phyloP scores from a whole-genome alignment of 2,888 invertebrate genomes.

The Eueremaeus valkanovi region DNA sequence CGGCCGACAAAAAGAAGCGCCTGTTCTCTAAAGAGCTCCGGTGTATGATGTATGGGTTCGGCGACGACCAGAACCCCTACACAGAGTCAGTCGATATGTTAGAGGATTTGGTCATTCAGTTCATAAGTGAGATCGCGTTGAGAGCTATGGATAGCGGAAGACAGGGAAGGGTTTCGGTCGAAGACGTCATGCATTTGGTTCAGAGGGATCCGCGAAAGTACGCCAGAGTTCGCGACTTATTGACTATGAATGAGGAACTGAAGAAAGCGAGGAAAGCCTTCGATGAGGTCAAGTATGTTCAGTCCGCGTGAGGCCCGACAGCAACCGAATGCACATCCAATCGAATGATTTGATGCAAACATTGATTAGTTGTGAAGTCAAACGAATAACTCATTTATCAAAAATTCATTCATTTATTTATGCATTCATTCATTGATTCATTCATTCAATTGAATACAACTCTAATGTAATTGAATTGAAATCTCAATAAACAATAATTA shows the following conservation, averaged over 20 bases:
- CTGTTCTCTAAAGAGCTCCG: conserved; percentile 85
- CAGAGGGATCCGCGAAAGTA: conserved; percentile 94
- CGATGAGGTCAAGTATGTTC: conserved; percentile 93
- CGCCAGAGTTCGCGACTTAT: conserved; percentile 90
- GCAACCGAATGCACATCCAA: neutral
- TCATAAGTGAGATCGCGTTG: conserved; percentile 83
- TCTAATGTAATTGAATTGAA: neutral
- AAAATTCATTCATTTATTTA: too few species aligned
- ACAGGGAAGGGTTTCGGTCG: conserved; percentile 93
- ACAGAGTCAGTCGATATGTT: conserved; percentile 96
- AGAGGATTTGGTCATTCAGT: conserved; percentile 96
- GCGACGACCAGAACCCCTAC: conserved; percentile 98
- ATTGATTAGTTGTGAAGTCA: too few species aligned
- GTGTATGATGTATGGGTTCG: conserved; percentile 99
- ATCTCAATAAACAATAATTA: too few species aligned
- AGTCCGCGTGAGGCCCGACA: too few species aligned
- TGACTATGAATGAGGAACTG: conserved; percentile 98
- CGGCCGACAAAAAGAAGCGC: conserved; percentile 59
- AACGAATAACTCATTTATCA: too few species aligned
- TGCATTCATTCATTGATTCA: neutral
- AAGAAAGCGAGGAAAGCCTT: conserved; percentile 98
- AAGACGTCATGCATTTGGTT: conserved; percentile 93
- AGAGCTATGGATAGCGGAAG: conserved; percentile 92
- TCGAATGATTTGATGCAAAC: too few species aligned
- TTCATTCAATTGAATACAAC: neutral